Evolutionary conservation across 2,888 invertebrate species (phyloP), one percentile per base, ranked within the genome.

Genomic region (Macrophya annulata): DNA sequence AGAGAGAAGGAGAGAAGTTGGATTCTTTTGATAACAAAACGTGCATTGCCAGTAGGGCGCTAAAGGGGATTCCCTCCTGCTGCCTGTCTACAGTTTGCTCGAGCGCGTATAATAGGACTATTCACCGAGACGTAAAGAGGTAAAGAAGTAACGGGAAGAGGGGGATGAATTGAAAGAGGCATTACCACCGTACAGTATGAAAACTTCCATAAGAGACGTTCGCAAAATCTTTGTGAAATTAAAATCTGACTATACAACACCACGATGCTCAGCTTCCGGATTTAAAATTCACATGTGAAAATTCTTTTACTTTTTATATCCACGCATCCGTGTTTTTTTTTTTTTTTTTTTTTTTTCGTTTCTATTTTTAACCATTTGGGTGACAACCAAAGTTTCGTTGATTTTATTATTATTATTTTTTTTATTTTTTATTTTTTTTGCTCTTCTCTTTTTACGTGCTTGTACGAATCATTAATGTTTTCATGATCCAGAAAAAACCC

Each of bases 21-120:
- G 85, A 88, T 88, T 87, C 88, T 89, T 90, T 86, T 87, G 88
- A 88, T 88, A 87, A 87, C 87, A 87, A 86, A 88, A 79, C 86
- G 68, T 77, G 84, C 84, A 76, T 85, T 77, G n/a, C 82, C 65
- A 48, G 9, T 25, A 55, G 77, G 77, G 74, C 31, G 51, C 25
- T 10, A 55, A 62, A 40, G 81, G 62, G 21, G 62, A 81, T 59
- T 43, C 81, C 81, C 65, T 5, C 40, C 71, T 48, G 84, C 21
- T 21, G 21, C 77, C 55, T 48, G 55, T 55, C 48, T 59, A 74
- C 84, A 55, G 84, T 77, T 84, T 85, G 74, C 77, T 81, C 84
- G 83, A 79, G 85, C 65, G 85, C 84, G 86, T 85, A 87, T 86
- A 86, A 87, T 87, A 85, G 84, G 77, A 85, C 85, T 81, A 87